phyloP scores from a whole-genome alignment of 2,797 vertebrate genomes.

The Hypotaenidia philippensis region DNA sequence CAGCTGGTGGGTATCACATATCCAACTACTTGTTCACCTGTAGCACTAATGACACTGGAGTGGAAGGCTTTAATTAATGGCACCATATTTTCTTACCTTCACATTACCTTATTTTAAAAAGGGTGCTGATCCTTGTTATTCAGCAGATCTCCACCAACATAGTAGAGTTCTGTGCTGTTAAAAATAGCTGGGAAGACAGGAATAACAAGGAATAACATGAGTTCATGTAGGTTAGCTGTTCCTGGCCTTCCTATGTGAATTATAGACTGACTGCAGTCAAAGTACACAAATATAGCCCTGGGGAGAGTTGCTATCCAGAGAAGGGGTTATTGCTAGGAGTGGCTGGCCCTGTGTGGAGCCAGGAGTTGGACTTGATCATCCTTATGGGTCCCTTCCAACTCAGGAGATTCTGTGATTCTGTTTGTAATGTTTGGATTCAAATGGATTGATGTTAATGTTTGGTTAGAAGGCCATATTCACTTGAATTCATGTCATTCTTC shows the following conservation, averaged over 20 bases:
- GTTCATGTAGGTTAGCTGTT: background rate
- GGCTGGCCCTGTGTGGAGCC: too few relatives aligned
- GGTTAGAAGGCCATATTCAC: background rate
- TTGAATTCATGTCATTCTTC: background rate
- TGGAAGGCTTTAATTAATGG: background rate
- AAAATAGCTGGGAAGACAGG: background rate
- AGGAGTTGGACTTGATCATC: too few relatives aligned
- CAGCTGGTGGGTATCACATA: background rate
- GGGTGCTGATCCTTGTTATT: background rate
- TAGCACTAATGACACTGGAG: too few relatives aligned
- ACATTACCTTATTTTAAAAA: background rate
- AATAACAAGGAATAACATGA: background rate
- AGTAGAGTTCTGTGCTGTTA: background rate
- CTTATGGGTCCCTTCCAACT: too few relatives aligned
- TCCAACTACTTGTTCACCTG: background rate
- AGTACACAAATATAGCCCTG: background rate
- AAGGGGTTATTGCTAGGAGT: background rate
- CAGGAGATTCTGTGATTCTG: background rate
- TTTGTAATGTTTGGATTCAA: background rate
- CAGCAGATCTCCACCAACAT: background rate
- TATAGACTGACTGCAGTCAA: background rate
- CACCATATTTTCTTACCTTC: background rate
- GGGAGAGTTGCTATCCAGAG: background rate
- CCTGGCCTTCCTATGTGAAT: background rate
- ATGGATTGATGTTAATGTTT: rapidly evolving